Evolutionary conservation across 1,140 invertebrate species (phyloP), one percentile per base, ranked within the genome.

Genomic region (Forficula auricularia): DNA sequence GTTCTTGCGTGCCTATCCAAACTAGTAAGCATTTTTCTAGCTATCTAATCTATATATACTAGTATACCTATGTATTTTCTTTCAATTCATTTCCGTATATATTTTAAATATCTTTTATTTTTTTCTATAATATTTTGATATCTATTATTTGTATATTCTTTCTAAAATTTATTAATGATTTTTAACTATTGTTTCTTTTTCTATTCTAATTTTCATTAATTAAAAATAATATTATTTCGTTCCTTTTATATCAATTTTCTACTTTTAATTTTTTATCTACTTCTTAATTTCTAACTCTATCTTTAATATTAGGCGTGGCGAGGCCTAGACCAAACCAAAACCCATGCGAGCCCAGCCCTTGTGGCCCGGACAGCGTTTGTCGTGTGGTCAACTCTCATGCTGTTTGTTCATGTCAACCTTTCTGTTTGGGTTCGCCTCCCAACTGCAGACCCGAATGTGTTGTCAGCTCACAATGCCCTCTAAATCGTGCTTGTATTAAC

Each of bases 281-380:
- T 27, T 6, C 22, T 27, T 27, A 6, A 4, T 27, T 27, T 27
- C 10, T 27, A 27, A 27, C 22, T 27, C 22, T 27, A 27, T 6
- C 22, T 6, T 6, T 6, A 27, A 27, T 10, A 27, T 27, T 27
- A 27, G 22, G 22, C 22, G 22, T 27, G 10, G 10, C 10, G 22
- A 4, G 22, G 22, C 22, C 22, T 27, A 4, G 8, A 2, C 18
- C 10, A 27, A 22, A 53, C 45, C 48, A 43, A 13, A 67, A 78
- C 54, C 75, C 75, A 30, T 57, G 57, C 47, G 43, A 48, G 32
- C 57, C 57, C n/a, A 52, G 45, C 12, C 58, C 54, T 9, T 65
- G 62, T 49, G 63, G 62, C 15, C 45, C 57, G 16, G 60, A 63
- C 50, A 58, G 61, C 16, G 40, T 53, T 18, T 67, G 65, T 42